Conservation (phyloP, 2,797 vertebrate genomes). For the Melanitta fusca region DNA sequence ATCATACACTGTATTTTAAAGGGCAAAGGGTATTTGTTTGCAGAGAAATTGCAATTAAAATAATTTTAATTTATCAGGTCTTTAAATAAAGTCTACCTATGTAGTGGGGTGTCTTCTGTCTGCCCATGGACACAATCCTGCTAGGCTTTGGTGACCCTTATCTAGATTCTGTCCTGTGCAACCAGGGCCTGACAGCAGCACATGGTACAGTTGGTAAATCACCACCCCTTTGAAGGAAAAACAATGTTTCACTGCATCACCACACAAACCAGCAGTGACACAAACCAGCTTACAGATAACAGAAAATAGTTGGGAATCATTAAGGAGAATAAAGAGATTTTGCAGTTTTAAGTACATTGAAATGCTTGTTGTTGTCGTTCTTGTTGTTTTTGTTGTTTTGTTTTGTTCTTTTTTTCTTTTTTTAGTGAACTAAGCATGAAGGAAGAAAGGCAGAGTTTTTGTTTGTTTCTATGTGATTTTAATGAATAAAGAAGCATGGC, state of each 20-base stretch:
- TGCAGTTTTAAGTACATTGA: neutral
- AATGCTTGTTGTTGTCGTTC: neutral
- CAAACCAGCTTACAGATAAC: neutral
- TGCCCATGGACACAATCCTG: neutral
- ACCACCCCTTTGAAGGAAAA: neutral
- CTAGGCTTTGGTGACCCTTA: neutral
- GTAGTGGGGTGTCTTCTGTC: neutral
- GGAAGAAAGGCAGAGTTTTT: neutral
- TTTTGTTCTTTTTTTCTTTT: neutral
- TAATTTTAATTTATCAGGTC: neutral
- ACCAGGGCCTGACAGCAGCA: neutral
- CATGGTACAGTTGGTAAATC: neutral
- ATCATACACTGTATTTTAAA: slow-evolving; percentile 5
- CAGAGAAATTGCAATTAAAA: slow-evolving; percentile 25
- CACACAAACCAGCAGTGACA: neutral
- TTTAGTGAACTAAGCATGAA: neutral
- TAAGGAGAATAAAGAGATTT: slow-evolving; percentile 13
- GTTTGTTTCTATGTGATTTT: neutral
- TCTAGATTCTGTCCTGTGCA: neutral
- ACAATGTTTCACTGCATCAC: neutral
- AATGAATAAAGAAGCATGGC: neutral
- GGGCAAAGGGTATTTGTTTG: neutral
- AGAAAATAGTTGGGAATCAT: neutral
- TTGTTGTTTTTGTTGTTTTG: too few species aligned
- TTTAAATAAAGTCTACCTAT: neutral